Conservation (phyloP, 2,113 vertebrate genomes). For the Sphyrna mokarran region DNA sequence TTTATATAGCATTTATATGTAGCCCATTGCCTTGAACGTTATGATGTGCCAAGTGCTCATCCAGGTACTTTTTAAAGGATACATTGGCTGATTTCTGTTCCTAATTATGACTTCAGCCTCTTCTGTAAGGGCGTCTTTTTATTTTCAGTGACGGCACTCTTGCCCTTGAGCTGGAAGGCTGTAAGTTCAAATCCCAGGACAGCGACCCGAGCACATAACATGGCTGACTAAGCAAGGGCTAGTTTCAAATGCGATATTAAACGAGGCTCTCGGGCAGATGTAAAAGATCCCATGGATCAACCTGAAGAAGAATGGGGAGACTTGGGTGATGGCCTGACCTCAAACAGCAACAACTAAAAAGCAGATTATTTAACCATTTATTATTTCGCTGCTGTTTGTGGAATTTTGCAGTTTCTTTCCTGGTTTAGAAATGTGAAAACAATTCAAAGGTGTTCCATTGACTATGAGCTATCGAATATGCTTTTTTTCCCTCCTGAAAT, state of each 20-base stretch:
- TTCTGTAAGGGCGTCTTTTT: background rate
- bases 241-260: background rate
- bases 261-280: background rate
- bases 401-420: background rate
- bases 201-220: background rate
- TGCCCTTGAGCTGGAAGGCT: background rate
- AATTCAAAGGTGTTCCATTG: background rate
- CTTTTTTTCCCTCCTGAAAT: constrained; percentile 38
- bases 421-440: background rate
- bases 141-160: background rate
- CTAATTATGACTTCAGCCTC: background rate
- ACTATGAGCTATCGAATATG: background rate
- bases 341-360: background rate
- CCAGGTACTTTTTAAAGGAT: too few relatives aligned
- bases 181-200: background rate
- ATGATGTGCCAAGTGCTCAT: too few relatives aligned
- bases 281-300: background rate
- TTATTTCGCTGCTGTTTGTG: background rate
- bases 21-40: too few relatives aligned
- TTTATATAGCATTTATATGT: background rate
- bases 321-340: background rate
- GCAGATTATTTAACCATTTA: background rate
- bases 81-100: background rate
- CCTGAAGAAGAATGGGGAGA: background rate
- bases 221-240: background rate